Base-by-base conservation (phyloP, 2,797 vertebrate species). In the Spheniscus humboldti region DNA sequence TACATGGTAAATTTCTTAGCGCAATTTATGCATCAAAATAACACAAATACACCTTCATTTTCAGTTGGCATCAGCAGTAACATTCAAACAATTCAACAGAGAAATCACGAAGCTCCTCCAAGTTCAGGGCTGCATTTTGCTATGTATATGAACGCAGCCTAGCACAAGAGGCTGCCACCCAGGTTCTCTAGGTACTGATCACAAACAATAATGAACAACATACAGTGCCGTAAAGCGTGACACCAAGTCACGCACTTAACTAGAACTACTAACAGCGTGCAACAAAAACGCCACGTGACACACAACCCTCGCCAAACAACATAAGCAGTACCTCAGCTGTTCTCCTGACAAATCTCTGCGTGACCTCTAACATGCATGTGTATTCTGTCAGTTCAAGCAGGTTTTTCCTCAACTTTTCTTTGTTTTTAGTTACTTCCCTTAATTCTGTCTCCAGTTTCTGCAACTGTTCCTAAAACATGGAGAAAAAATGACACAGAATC, bases 401-500 rank as follows among this genome's bases (percentile, higher is more conserved):
- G 97, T 99, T 99, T 91, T 97, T 98, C 96, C 97, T 98, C 93
- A 99, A 96, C 92, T 99, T 99, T 84, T 99, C 99, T 95, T 99
- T 99, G 98, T 99, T 99, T 91, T 98, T 99, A 17, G 98, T 98
- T 73, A 99, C 98, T 96, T 99, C 99, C 9, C 99, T 98, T 93
- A 99, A 97, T 95, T 99, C 99, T 93, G 99, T 98, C 97, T 99
- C 99, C 43, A 99, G 98, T 95, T 99, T 98, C 97, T 99, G 99
- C 45, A 99, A 97, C 95, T 99, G 99, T 92, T 99, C 99, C 99
- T 99, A 92, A 88, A 88, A n/a, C 28, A 68, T 0, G 13, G 14
- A 47, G 39, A 74, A 48, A 72, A 63, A 56, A 68, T 17, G 6
- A 33, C 48, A 73, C 0, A 59, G 28, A 76, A 67, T 79, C 31